Evolutionary conservation across 2,888 invertebrate genomes (phyloP).

Genomic region (Agrochola lychnidis): DNA sequence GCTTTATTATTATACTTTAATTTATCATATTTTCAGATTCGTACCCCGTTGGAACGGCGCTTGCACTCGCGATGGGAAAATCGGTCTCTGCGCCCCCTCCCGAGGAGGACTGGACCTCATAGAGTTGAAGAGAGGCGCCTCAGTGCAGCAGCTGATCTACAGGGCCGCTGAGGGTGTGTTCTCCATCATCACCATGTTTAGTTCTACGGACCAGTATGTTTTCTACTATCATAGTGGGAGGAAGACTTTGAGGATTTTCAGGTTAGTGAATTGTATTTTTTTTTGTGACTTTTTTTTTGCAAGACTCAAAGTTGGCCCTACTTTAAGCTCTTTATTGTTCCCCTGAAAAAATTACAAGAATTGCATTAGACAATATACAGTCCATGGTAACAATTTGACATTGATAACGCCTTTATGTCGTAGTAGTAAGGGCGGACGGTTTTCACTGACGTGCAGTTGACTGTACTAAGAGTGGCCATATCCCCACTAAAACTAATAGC

Average conservation of each 20-base stretch:
- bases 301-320: no score
- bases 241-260: conserved; percentile 97
- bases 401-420: no score
- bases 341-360: no score
- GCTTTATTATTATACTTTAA: no score
- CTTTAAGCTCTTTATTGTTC: no score
- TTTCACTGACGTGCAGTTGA: no score
- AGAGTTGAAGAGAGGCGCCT: conserved; percentile 97
- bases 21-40: conserved; percentile 83
- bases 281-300: no score
- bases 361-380: no score
- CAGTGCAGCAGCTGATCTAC: conserved; percentile 97
- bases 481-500: no score
- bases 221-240: conserved; percentile 99
- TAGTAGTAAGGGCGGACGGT: no score
- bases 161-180: conserved; percentile 99
- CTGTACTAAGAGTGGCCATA: no score
- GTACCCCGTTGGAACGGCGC: conserved; percentile 98
- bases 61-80: conserved; percentile 96
- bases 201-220: conserved; percentile 98
- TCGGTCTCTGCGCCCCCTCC: conserved; percentile 97
- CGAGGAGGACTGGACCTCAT: conserved; percentile 98
- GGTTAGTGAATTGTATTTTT: conserved; percentile 82
- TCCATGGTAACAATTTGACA: no score
- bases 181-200: conserved; percentile 98